These are phyloP conservation scores for Mesorhabditis sp. DNA, from an alignment of 2,888 invertebrate genomes.

Conservation along the genomic window DNA sequence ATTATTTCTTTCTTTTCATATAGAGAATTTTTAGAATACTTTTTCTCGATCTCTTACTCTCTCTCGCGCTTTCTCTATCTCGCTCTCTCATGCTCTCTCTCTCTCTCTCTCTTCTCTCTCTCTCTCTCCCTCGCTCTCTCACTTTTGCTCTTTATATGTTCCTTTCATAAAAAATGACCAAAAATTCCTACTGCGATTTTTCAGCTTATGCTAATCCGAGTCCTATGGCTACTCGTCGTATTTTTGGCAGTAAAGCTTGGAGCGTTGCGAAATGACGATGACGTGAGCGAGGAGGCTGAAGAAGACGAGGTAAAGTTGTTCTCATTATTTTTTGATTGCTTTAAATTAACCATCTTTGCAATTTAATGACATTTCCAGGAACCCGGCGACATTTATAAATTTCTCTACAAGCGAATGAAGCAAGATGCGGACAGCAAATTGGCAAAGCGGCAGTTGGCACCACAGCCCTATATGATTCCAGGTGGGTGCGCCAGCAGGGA, in stretches of 20 bases:
- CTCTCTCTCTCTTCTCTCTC: background rate
- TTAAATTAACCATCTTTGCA: too few species aligned
- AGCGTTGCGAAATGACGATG: constrained; percentile 6
- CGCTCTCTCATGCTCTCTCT: background rate
- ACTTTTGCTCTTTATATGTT: too few species aligned
- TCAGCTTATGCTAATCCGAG: background rate
- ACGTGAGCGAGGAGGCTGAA: constrained; percentile 6
- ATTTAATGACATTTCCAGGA: background rate
- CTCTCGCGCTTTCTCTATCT: too few species aligned
- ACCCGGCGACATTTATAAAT: constrained; percentile 23
- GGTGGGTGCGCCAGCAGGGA: constrained; percentile 11
- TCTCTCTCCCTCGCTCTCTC: too few species aligned
- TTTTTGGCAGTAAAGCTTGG: background rate
- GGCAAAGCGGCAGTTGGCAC: constrained; percentile 23
- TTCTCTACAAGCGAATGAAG: constrained; percentile 36
- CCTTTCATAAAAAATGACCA: too few species aligned
- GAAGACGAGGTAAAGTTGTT: constrained; percentile 11
- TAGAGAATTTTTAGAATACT: too few species aligned
- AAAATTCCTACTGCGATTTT: too few species aligned
- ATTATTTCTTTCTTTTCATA: too few species aligned
- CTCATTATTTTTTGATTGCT: background rate
- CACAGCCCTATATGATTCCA: constrained; percentile 30
- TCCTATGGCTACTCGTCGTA: background rate
- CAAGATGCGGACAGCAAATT: constrained; percentile 24
- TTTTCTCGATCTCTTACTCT: too few species aligned